Conservation (phyloP, 2,797 vertebrate genomes). For the Myiotriccus ornatus region DNA sequence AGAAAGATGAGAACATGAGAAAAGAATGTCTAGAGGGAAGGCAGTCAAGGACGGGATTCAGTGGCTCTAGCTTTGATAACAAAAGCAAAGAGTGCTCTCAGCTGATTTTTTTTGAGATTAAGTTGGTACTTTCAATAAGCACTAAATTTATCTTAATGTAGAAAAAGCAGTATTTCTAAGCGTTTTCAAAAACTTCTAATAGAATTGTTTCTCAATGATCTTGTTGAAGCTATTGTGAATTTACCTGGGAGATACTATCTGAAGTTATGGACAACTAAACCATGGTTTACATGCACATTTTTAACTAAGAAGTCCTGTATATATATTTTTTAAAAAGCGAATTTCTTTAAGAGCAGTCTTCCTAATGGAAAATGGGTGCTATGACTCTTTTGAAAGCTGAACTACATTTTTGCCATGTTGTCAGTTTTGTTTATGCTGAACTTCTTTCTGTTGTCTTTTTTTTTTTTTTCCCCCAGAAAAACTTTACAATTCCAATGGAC, state of each 20-base stretch:
- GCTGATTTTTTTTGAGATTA: not conserved
- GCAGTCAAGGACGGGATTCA: slow-evolving; percentile 57
- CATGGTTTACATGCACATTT: not conserved
- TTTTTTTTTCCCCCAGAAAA: slow-evolving; percentile 79
- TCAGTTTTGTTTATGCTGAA: not conserved
- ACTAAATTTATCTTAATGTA: not conserved
- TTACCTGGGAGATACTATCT: not conserved
- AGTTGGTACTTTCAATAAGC: not conserved
- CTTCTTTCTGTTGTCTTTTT: not conserved
- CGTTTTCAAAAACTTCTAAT: not conserved
- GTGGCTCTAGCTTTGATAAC: slow-evolving; percentile 54
- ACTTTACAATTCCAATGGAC: slow-evolving; percentile 91
- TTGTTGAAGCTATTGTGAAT: not conserved
- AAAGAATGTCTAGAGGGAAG: slow-evolving; percentile 61
- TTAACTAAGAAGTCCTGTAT: not conserved
- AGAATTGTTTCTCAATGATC: not conserved
- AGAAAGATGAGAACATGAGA: slow-evolving; percentile 63
- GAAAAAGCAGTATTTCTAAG: not conserved
- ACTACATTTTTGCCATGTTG: not conserved
- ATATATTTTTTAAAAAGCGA: not conserved
- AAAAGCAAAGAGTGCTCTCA: not conserved
- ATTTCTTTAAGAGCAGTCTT: not conserved
- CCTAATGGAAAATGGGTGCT: not conserved
- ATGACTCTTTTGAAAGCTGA: not conserved
- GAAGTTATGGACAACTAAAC: not conserved